Evolutionary conservation across 1,140 invertebrate genomes (phyloP).

Genomic region (Drosophila pandora): DNA sequence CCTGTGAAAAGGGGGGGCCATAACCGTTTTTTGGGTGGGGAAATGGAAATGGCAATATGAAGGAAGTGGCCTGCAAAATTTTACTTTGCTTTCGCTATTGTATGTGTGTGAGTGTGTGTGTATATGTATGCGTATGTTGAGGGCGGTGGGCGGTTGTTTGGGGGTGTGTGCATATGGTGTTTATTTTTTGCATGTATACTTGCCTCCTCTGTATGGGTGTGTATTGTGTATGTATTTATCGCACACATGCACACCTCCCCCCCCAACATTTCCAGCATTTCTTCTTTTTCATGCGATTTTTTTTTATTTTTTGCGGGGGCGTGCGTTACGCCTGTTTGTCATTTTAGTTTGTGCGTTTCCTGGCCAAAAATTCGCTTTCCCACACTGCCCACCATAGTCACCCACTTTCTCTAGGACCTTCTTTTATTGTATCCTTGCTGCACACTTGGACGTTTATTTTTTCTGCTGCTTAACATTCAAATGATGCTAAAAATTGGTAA

Average conservation of each 20-base stretch:
- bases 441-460: conserved; percentile 72
- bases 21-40: conserved; percentile 53
- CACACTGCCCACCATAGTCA: conserved; percentile 2
- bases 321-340: conserved; percentile 54
- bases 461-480: conserved; percentile 73
- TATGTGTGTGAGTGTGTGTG: conserved; percentile 28
- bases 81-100: conserved; percentile 45
- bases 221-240: conserved; percentile 56
- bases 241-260: conserved; percentile 44
- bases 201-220: conserved; percentile 56
- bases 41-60: conserved; percentile 55
- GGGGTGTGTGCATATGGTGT: conserved; percentile 45
- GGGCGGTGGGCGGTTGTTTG: conserved; percentile 45
- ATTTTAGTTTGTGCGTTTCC: conserved; percentile 70
- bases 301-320: conserved; percentile 39
- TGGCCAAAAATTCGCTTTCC: conserved; percentile 55
- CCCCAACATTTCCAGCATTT: conserved; percentile 26
- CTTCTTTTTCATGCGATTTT: conserved; percentile 31
- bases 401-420: conserved; percentile 10
- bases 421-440: not conserved
- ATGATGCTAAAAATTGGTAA: conserved; percentile 67
- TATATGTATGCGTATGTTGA: conserved; percentile 18
- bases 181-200: conserved; percentile 73
- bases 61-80: conserved; percentile 79
- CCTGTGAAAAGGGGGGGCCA: conserved; percentile 56